phyloP scores from a whole-genome alignment of 2,797 vertebrate species.

The Staurois parvus region DNA sequence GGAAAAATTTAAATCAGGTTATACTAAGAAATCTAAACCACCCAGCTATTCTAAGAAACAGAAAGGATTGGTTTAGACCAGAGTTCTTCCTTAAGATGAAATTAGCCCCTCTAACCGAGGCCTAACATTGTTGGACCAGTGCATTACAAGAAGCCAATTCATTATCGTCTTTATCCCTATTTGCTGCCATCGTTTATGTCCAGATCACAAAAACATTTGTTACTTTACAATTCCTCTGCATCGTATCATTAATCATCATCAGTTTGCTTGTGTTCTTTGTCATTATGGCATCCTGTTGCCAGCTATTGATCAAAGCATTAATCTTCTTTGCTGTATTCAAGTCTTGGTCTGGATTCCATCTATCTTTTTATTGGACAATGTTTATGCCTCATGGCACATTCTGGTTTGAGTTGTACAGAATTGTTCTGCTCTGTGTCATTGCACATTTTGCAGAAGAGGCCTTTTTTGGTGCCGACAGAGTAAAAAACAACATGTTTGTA shows the following conservation, averaged over 20 bases:
- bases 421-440: background rate
- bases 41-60: too few species aligned
- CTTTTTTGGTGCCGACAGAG: background rate
- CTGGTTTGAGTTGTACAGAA: background rate
- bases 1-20: too few species aligned
- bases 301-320: conserved; percentile 4
- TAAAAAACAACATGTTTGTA: too few species aligned
- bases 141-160: background rate
- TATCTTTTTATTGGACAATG: background rate
- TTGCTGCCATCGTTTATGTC: background rate
- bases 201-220: background rate
- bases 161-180: background rate
- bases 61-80: too few species aligned
- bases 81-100: too few species aligned
- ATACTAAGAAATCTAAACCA: too few species aligned
- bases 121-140: too few species aligned
- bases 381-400: conserved; percentile 2
- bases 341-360: conserved; percentile 3
- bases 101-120: too few species aligned
- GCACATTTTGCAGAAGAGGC: background rate
- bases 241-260: conserved; percentile 7
- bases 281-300: background rate
- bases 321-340: conserved; percentile 5
- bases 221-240: background rate
- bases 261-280: background rate